These are phyloP conservation scores for Protomyctophum bolini DNA, from an alignment of 2,113 vertebrate species.

Conservation along the genomic window DNA sequence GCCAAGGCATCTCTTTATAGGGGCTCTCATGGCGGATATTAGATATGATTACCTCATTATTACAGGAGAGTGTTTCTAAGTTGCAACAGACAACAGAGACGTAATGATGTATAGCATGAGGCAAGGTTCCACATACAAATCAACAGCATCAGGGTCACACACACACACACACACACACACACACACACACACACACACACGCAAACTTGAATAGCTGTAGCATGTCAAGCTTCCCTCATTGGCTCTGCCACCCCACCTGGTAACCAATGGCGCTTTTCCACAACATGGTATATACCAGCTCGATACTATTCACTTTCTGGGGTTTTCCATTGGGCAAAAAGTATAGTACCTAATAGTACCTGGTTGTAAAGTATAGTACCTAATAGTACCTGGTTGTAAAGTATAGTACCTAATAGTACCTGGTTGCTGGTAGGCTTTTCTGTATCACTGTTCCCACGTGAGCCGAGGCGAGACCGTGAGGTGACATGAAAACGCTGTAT, in stretches of 20 bases:
- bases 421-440: too few species aligned
- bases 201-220: not conserved
- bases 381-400: too few species aligned
- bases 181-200: not conserved
- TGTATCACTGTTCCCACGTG: too few species aligned
- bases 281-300: too few species aligned
- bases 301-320: too few species aligned
- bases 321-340: too few species aligned
- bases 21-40: slow-evolving; percentile 51
- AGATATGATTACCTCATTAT: slow-evolving; percentile 60
- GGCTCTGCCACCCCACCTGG: slow-evolving; percentile 56
- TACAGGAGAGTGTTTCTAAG: slow-evolving; percentile 61
- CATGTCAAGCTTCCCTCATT: slow-evolving; percentile 50
- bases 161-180: not conserved
- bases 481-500: too few species aligned
- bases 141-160: slow-evolving; percentile 38
- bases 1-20: slow-evolving; percentile 26
- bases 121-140: slow-evolving; percentile 56
- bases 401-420: too few species aligned
- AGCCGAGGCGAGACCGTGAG: too few species aligned
- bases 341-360: too few species aligned
- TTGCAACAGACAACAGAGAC: slow-evolving; percentile 56
- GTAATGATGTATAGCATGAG: slow-evolving; percentile 61
- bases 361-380: too few species aligned
- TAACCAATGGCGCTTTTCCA: slow-evolving; percentile 15